Conservation (phyloP, 2,113 vertebrate genomes). For the Percopsis transmontana region DNA sequence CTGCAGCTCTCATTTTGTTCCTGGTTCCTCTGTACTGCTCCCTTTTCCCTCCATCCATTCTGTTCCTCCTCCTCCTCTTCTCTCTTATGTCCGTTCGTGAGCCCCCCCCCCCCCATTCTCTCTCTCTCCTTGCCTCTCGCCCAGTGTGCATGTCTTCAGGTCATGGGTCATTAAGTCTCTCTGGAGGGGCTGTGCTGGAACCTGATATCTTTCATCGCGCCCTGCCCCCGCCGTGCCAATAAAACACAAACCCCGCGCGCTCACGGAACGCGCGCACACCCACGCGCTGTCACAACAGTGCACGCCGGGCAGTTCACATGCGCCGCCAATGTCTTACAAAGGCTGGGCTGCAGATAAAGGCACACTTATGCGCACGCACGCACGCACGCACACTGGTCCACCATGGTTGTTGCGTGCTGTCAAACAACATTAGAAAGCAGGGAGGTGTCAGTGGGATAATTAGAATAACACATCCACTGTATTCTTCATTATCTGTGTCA, state of each 20-base stretch:
- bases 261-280: not conserved
- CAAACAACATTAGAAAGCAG: conserved; percentile 66
- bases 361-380: too few species aligned
- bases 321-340: too few species aligned
- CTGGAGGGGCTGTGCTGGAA: conserved; percentile 70
- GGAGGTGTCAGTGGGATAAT: conserved; percentile 57
- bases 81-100: not conserved
- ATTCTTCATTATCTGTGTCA: conserved; percentile 74
- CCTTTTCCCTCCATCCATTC: conserved; percentile 2
- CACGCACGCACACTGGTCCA: not conserved
- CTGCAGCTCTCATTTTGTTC: conserved; percentile 62
- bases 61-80: not conserved
- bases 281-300: too few species aligned
- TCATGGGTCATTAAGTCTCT: conserved; percentile 76
- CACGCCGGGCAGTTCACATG: too few species aligned
- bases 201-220: conserved; percentile 68
- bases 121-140: conserved; percentile 27
- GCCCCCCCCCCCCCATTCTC: conserved; percentile 8
- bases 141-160: conserved; percentile 68
- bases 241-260: too few species aligned
- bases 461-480: conserved; percentile 68
- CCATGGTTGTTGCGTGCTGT: conserved; percentile 57
- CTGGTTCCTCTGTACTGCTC: conserved; percentile 16
- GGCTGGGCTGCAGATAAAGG: too few species aligned
- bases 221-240: conserved; percentile 2